Evolutionary conservation across 2,113 vertebrate species (phyloP).

Genomic region (Formicarius rufipectus): DNA sequence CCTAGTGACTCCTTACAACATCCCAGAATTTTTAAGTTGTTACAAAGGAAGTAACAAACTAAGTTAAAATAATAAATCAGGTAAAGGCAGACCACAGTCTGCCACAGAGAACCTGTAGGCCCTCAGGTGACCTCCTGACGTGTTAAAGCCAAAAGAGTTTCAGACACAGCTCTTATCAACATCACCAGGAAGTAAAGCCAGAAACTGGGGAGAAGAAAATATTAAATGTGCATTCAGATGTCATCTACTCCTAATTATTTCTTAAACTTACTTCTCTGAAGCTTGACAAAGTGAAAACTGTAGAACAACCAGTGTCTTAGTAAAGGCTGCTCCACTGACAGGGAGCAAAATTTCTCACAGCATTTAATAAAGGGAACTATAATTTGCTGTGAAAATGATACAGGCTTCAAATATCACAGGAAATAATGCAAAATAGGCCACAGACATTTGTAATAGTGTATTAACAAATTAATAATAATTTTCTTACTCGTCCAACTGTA

Average conservation of each 20-base stretch:
- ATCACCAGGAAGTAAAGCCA: background rate
- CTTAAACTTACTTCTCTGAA: background rate
- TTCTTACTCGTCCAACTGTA: background rate
- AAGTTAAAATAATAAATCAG: background rate
- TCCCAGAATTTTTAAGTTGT: background rate
- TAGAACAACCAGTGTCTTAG: background rate
- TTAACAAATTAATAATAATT: background rate
- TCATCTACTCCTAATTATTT: background rate
- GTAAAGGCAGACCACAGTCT: background rate
- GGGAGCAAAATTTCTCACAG: background rate
- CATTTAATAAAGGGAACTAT: background rate
- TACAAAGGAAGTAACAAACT: background rate
- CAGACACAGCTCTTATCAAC: background rate
- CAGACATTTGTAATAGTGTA: background rate
- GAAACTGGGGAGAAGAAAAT: fast-evolving
- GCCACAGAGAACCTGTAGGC: background rate
- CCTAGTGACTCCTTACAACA: background rate
- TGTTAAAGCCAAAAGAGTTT: background rate
- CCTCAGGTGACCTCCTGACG: background rate
- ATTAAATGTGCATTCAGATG: background rate
- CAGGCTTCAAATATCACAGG: background rate
- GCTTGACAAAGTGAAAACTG: background rate
- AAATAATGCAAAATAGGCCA: background rate
- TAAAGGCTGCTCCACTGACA: background rate
- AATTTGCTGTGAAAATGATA: background rate